Evolutionary conservation across 1,140 invertebrate genomes (phyloP).

Genomic region (Fopius arisanus): DNA sequence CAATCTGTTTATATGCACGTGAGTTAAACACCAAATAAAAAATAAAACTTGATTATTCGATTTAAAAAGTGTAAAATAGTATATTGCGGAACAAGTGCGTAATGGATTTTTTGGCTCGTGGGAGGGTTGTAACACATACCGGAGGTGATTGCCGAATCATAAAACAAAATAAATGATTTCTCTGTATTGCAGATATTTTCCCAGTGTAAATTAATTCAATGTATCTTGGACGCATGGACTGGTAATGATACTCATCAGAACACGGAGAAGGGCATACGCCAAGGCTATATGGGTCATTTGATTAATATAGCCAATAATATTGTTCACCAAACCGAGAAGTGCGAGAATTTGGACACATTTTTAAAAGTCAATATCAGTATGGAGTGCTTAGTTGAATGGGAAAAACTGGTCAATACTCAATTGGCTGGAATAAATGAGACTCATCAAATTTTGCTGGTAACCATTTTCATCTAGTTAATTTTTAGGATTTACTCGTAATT

Average conservation of each 20-base stretch:
- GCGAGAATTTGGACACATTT: conserved; percentile 59
- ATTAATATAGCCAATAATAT: conserved; percentile 77
- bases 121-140: too few relatives aligned
- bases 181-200: conserved; percentile 70
- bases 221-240: conserved; percentile 74
- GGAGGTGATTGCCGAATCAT: conserved; percentile 18
- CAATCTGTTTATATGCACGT: conserved; percentile 67
- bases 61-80: too few relatives aligned
- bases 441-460: conserved; percentile 68
- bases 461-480: too few relatives aligned
- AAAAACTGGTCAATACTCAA: conserved; percentile 67
- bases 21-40: conserved; percentile 51
- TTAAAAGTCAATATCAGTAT: conserved; percentile 67
- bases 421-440: conserved; percentile 71
- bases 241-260: conserved; percentile 68
- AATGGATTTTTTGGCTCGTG: too few relatives aligned
- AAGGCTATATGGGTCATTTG: conserved; percentile 82
- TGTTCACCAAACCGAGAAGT: conserved; percentile 61
- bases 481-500: conserved; percentile 63
- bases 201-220: conserved; percentile 72
- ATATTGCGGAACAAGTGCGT: too few relatives aligned
- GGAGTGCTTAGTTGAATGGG: conserved; percentile 68
- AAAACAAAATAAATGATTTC: not conserved
- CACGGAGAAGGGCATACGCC: conserved; percentile 64
- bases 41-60: conserved; percentile 38